These are phyloP conservation scores for Moxostoma hubbsi DNA, from an alignment of 2,797 vertebrate species.

Conservation along the genomic window DNA sequence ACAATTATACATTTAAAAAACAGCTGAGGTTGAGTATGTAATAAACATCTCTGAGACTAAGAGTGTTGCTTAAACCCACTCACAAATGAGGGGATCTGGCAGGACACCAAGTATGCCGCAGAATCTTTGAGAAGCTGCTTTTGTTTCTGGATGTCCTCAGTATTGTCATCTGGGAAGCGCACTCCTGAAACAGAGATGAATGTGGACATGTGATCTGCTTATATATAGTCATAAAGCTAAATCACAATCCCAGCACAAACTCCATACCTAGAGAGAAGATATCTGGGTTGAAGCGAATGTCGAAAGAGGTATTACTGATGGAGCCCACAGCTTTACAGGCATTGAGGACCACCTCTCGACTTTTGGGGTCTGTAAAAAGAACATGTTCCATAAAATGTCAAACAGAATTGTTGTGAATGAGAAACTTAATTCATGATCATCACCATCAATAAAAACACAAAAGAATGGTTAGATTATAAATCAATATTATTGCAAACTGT, in stretches of 20 bases:
- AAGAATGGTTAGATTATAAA: background rate
- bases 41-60: background rate
- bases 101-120: conserved; percentile 91
- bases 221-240: background rate
- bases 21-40: background rate
- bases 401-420: background rate
- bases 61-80: conserved; percentile 61
- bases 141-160: conserved; percentile 91
- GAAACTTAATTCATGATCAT: background rate
- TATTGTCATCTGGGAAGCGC: conserved; percentile 86
- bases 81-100: conserved; percentile 96
- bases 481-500: background rate
- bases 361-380: conserved; percentile 87
- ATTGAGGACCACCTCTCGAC: conserved; percentile 92
- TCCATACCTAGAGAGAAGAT: conserved; percentile 93
- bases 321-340: conserved; percentile 97
- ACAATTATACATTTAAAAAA: background rate
- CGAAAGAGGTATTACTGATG: conserved; percentile 91
- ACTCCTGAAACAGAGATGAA: conserved; percentile 80
- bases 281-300: conserved; percentile 98
- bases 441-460: background rate
- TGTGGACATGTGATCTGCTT: background rate
- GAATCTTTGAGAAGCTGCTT: conserved; percentile 96
- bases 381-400: background rate
- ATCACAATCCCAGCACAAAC: background rate